Percentiles rank a stretch among this genome's conserved stretches.
Evolutionary conservation across 2,888 invertebrate species (phyloP).

Genomic region (Eugnorisma glareosa): DNA sequence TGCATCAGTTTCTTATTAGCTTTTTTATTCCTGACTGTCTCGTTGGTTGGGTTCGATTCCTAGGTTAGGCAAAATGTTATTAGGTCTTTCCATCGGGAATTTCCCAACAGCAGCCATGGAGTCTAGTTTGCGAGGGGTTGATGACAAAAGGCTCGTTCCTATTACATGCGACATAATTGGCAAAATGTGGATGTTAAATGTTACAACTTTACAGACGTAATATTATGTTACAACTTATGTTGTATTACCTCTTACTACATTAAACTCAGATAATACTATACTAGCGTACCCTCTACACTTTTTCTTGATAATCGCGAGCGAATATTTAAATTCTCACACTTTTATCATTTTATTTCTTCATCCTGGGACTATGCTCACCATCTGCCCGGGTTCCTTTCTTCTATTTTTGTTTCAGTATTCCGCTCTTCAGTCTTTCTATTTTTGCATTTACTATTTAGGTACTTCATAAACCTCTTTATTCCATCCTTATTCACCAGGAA

Average conservation of each 20-base stretch:
- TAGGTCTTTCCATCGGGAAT: background rate
- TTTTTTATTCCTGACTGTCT: background rate
- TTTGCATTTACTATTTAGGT: constrained; percentile 13
- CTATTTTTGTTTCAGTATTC: constrained; percentile 13
- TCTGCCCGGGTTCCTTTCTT: background rate
- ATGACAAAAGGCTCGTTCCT: background rate
- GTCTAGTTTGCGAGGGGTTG: background rate
- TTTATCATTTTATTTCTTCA: background rate
- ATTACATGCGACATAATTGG: background rate
- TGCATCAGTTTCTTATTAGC: no score
- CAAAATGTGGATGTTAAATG: background rate
- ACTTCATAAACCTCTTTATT: constrained; percentile 34
- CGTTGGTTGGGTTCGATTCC: background rate
- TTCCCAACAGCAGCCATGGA: background rate
- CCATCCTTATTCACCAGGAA: constrained; percentile 2
- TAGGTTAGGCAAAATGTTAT: background rate
- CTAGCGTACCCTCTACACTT: background rate
- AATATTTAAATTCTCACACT: background rate
- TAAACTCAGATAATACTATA: background rate
- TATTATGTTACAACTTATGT: background rate
- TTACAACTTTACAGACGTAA: background rate
- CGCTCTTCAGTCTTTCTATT: background rate
- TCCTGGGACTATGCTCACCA: background rate
- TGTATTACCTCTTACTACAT: background rate
- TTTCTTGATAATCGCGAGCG: background rate